Evolutionary conservation across 2,797 vertebrate species (phyloP).

Genomic region (Sebastes miniatus): DNA sequence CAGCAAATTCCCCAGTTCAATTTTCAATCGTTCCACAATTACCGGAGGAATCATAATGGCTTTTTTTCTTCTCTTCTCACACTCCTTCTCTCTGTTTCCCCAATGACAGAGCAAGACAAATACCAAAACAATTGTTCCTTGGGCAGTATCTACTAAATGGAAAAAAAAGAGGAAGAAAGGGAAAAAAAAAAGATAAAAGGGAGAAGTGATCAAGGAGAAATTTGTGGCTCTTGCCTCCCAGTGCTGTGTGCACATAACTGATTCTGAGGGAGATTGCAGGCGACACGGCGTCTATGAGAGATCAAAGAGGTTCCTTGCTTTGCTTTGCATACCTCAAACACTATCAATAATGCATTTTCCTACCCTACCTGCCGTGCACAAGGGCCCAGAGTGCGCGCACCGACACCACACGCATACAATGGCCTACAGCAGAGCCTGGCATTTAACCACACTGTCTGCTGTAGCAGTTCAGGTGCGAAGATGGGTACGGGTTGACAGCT

Average conservation of each 20-base stretch:
- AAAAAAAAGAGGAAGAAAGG: constrained; percentile 18
- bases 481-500: constrained; percentile 55
- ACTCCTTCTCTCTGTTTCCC: constrained; percentile 9
- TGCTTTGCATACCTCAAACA: constrained; percentile 75
- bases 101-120: constrained; percentile 50
- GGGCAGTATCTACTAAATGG: constrained; percentile 40
- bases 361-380: constrained; percentile 49
- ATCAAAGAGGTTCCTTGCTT: constrained; percentile 72
- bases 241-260: constrained; percentile 39
- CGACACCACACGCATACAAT: constrained; percentile 21
- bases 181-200: constrained; percentile 58
- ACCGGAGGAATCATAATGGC: constrained; percentile 46
- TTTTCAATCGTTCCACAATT: constrained; percentile 65
- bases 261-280: constrained; percentile 63
- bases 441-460: constrained; percentile 54
- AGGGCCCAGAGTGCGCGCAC: neutral
- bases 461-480: constrained; percentile 34
- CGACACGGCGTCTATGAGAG: constrained; percentile 56
- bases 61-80: constrained; percentile 21
- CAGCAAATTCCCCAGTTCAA: constrained; percentile 65
- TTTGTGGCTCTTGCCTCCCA: constrained; percentile 61
- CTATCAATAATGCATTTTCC: constrained; percentile 75
- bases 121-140: constrained; percentile 50
- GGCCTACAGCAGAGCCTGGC: constrained; percentile 54
- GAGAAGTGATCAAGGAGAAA: constrained; percentile 69